Evolutionary conservation across 2,888 invertebrate genomes (phyloP).

Genomic region (Hybos culiciformis): DNA sequence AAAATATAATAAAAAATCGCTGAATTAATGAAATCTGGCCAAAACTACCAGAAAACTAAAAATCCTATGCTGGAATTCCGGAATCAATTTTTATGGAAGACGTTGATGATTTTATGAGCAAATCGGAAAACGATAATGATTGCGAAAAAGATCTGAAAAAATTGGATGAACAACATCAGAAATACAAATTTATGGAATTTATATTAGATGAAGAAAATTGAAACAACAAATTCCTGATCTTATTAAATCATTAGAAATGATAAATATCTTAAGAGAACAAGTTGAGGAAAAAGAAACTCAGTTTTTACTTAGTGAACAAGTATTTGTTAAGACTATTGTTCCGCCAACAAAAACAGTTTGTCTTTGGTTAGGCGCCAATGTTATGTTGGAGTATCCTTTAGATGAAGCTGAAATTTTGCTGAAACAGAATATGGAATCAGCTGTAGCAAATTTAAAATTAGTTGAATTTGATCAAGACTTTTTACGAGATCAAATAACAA

Average conservation of each 20-base stretch:
- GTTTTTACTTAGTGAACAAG: slow-evolving; percentile 86
- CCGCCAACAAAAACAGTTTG: slow-evolving; percentile 82
- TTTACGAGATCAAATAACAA: slow-evolving; percentile 92
- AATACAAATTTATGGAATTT: slow-evolving; percentile 95
- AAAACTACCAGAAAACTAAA: slow-evolving; percentile 34
- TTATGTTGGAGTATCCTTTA: slow-evolving; percentile 91
- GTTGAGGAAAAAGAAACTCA: slow-evolving; percentile 67
- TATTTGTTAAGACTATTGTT: slow-evolving; percentile 68
- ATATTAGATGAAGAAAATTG: slow-evolving; percentile 70
- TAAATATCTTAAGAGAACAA: slow-evolving; percentile 72
- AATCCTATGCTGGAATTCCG: slow-evolving; percentile 69
- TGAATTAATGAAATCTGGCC: too few species aligned
- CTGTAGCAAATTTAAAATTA: slow-evolving; percentile 66
- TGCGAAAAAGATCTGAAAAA: slow-evolving; percentile 74
- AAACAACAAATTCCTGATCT: slow-evolving; percentile 91
- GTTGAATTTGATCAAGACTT: slow-evolving; percentile 91
- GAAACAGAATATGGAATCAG: slow-evolving; percentile 68
- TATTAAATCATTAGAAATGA: slow-evolving; percentile 79
- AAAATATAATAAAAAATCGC: too few species aligned
- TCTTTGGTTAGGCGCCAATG: slow-evolving; percentile 79
- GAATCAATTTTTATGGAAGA: slow-evolving; percentile 86
- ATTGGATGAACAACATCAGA: slow-evolving; percentile 86
- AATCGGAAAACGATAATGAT: slow-evolving; percentile 64
- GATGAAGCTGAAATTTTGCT: slow-evolving; percentile 79
- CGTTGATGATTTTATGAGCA: slow-evolving; percentile 84